Evolutionary conservation across 2,888 invertebrate genomes (phyloP).

Genomic region (Tyria jacobaeae): DNA sequence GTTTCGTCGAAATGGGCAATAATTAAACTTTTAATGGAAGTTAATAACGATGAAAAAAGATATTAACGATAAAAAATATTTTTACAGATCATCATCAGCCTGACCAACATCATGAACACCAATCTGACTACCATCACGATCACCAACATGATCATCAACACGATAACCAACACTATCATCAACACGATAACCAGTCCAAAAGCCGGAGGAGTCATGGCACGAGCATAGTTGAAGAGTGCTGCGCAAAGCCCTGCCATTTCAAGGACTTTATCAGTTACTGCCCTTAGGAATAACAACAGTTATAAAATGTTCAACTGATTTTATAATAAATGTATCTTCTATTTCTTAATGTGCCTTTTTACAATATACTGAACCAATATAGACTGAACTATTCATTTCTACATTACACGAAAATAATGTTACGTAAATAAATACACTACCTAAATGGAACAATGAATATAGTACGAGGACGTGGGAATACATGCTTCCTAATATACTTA

Average conservation of each 20-base stretch:
- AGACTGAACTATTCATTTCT: background rate
- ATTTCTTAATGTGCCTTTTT: background rate
- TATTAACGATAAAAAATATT: too few species aligned
- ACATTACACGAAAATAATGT: too few species aligned
- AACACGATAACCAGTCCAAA: conserved; percentile 15
- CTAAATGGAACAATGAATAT: too few species aligned
- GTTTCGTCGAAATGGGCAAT: too few species aligned
- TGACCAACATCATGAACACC: too few species aligned
- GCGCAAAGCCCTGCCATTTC: conserved; percentile 38
- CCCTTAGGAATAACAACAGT: background rate
- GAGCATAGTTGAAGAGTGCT: conserved; percentile 33
- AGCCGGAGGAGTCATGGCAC: conserved; percentile 18
- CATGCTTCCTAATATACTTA: too few species aligned
- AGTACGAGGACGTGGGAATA: too few species aligned
- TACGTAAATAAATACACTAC: too few species aligned
- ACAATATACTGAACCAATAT: background rate
- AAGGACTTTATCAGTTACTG: conserved; percentile 40
- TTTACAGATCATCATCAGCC: too few species aligned
- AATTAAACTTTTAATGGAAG: too few species aligned
- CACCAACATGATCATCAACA: conserved; percentile 13
- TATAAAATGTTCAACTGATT: background rate
- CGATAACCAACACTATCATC: conserved; percentile 11
- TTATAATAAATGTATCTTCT: background rate
- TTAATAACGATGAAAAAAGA: too few species aligned
- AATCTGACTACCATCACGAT: too few species aligned